Percentiles rank a stretch among this genome's conserved stretches.
phyloP scores from a whole-genome alignment of 2,113 vertebrate genomes.

The Orthonyx spaldingii region DNA sequence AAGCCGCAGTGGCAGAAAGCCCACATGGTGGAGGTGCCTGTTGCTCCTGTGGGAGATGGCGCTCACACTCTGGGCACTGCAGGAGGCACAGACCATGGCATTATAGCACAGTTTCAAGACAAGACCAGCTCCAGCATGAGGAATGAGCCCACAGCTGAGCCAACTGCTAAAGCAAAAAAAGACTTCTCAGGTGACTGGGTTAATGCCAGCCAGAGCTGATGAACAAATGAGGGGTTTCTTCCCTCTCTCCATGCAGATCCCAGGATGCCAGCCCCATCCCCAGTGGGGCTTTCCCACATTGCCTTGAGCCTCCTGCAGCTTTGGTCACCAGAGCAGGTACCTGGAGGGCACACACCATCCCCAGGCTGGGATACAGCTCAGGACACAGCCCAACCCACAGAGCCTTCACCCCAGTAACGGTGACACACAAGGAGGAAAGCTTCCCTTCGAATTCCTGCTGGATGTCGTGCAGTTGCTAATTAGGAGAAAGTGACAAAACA shows the following conservation, averaged over 20 bases:
- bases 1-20: background rate
- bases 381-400: background rate
- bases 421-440: background rate
- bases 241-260: background rate
- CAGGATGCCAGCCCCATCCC: background rate
- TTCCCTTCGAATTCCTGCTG: background rate
- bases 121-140: background rate
- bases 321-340: background rate
- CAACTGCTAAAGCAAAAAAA: background rate
- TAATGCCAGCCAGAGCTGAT: background rate
- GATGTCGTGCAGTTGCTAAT: background rate
- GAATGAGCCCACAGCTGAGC: background rate
- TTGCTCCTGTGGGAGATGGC: background rate
- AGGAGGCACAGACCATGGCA: background rate
- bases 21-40: background rate
- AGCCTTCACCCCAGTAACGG: rapidly evolving
- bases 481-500: constrained; percentile 21
- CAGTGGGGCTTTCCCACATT: background rate
- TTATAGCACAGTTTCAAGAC: background rate
- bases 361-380: background rate
- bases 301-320: rapidly evolving
- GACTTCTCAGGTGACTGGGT: background rate
- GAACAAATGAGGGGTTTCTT: background rate
- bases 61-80: background rate
- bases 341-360: background rate